Conservation (phyloP, 2,113 vertebrate species). For the Trichechus manatus region DNA sequence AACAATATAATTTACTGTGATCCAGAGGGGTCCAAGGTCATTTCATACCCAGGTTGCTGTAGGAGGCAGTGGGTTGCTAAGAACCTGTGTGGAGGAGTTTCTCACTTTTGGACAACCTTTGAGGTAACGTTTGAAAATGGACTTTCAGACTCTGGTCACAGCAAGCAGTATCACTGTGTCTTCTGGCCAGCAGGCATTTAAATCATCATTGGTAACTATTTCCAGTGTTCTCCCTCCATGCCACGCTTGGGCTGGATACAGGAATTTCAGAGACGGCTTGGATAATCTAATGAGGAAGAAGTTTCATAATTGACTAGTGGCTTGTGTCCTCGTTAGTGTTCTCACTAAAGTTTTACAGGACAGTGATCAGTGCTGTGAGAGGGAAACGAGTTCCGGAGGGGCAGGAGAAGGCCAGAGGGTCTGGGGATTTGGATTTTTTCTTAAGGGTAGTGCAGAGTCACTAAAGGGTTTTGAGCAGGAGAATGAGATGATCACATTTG, state of each 20-base stretch:
- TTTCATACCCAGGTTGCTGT: background rate
- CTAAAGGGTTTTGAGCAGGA: background rate
- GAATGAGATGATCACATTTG: slow-evolving; percentile 13
- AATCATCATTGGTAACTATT: background rate
- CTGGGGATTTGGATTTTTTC: background rate
- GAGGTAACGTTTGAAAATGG: background rate
- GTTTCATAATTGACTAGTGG: slow-evolving; percentile 10
- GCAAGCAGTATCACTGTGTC: background rate
- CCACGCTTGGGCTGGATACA: background rate
- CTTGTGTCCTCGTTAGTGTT: slow-evolving; percentile 47
- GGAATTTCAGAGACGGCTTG: background rate
- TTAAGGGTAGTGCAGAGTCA: background rate
- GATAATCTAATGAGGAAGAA: background rate
- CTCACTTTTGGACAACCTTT: slow-evolving; percentile 14
- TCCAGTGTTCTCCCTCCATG: background rate
- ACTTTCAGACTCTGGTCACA: slow-evolving; percentile 41
- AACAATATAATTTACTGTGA: background rate
- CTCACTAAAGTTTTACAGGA: slow-evolving; percentile 27
- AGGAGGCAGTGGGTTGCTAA: background rate
- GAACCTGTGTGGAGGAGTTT: background rate
- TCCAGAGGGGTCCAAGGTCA: background rate
- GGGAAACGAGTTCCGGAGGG: background rate
- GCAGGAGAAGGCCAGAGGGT: background rate
- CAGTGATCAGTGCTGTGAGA: background rate
- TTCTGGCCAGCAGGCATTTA: slow-evolving; percentile 10